Percentiles rank a stretch among this genome's conserved stretches.
Conservation (phyloP, 2,113 vertebrate genomes). For the Chrysochloris asiatica region DNA sequence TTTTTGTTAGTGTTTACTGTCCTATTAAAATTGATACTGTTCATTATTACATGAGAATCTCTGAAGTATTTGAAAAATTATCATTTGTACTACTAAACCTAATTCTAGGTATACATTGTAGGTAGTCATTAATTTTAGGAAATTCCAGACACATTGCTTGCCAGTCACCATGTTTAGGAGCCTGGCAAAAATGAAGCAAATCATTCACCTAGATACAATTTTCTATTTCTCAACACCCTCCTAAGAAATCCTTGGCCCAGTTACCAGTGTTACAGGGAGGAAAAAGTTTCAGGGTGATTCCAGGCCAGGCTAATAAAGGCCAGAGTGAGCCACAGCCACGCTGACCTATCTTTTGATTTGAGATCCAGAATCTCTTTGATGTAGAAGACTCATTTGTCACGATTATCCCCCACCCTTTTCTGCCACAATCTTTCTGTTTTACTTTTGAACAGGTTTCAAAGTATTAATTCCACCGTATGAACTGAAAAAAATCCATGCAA, state of each 20-base stretch:
- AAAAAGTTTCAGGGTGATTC: neutral
- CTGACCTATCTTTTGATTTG: neutral
- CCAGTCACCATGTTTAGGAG: neutral
- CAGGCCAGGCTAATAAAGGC: neutral
- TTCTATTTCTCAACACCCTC: neutral
- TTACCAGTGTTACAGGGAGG: neutral
- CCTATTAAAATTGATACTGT: neutral
- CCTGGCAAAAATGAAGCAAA: neutral
- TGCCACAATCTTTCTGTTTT: neutral
- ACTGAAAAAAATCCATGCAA: neutral
- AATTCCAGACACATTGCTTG: neutral
- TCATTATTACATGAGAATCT: neutral
- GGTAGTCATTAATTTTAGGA: neutral
- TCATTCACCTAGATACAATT: neutral
- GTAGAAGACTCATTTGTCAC: neutral
- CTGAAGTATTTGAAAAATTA: neutral
- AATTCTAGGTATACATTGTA: neutral
- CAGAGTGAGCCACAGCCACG: neutral
- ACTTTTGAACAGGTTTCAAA: slow-evolving; percentile 16
- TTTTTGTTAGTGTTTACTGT: too few relatives aligned
- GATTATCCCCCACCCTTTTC: neutral
- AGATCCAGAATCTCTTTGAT: neutral
- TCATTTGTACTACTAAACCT: neutral
- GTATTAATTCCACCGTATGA: neutral
- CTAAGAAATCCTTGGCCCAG: neutral